phyloP scores from a whole-genome alignment of 2,113 vertebrate species.

The Mesitornis unicolor region DNA sequence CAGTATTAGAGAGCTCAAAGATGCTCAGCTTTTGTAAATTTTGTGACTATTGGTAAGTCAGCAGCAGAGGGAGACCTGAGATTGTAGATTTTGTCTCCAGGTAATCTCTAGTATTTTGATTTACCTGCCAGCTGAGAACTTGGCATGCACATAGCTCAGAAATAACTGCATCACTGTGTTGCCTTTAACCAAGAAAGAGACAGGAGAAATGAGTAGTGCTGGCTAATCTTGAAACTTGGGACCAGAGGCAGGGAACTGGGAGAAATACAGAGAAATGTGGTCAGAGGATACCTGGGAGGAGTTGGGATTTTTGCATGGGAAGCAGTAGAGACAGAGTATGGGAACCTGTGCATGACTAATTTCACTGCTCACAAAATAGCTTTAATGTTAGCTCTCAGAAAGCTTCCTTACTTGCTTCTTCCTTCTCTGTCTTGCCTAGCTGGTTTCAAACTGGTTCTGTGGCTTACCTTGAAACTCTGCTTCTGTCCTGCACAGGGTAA shows the following conservation, averaged over 20 bases:
- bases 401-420: not conserved
- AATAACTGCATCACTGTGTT: not conserved
- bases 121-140: not conserved
- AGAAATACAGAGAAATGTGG: not conserved
- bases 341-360: not conserved
- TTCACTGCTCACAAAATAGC: not conserved
- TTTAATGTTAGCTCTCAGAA: not conserved
- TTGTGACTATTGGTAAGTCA: not conserved
- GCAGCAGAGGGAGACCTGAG: not conserved
- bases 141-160: accelerated
- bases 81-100: not conserved
- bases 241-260: not conserved
- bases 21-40: not conserved
- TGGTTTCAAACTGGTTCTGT: constrained; percentile 62
- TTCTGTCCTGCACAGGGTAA: not conserved
- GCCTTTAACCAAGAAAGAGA: not conserved
- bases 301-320: not conserved
- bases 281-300: not conserved
- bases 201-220: not conserved
- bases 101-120: not conserved
- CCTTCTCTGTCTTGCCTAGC: not conserved
- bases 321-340: not conserved
- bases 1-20: not conserved
- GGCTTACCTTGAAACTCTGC: constrained; percentile 36
- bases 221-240: not conserved